These are phyloP conservation scores for Scaptomyza montana DNA, from an alignment of 1,140 invertebrate genomes.

Conservation along the genomic window DNA sequence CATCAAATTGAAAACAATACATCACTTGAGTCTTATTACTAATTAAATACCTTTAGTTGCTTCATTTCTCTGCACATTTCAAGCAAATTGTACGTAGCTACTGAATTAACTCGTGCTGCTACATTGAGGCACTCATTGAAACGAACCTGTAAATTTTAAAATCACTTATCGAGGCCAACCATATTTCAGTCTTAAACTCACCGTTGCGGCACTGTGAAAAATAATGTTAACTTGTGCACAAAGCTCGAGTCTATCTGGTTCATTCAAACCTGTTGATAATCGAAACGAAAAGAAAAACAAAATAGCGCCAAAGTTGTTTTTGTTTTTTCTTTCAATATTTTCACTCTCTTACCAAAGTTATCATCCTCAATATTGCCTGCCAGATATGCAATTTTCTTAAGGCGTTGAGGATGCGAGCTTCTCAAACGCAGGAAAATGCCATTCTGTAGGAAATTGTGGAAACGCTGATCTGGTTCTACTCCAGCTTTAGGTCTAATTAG, in stretches of 20 bases:
- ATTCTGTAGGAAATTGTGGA: slow-evolving; percentile 69
- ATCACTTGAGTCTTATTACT: background rate
- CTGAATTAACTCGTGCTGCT: slow-evolving; percentile 86
- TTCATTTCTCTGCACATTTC: slow-evolving; percentile 87
- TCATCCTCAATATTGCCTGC: slow-evolving; percentile 83
- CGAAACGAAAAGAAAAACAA: slow-evolving; percentile 14
- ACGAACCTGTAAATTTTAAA: slow-evolving; percentile 58
- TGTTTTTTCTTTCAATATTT: slow-evolving; percentile 20
- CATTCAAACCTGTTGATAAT: slow-evolving; percentile 86
- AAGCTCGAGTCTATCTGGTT: slow-evolving; percentile 85
- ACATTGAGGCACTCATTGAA: slow-evolving; percentile 92
- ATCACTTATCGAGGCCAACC: background rate
- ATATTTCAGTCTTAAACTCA: slow-evolving; percentile 80
- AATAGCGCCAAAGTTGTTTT: slow-evolving; percentile 6
- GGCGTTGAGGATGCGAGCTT: slow-evolving; percentile 67
- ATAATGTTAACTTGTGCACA: slow-evolving; percentile 88
- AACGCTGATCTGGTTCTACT: slow-evolving; percentile 59
- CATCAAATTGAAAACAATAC: too few relatives aligned
- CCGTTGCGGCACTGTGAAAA: slow-evolving; percentile 94
- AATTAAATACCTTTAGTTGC: slow-evolving; percentile 87
- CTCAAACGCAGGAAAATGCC: slow-evolving; percentile 74
- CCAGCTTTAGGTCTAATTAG: slow-evolving; percentile 87
- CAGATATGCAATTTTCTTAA: slow-evolving; percentile 82
- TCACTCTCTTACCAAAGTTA: slow-evolving; percentile 68
- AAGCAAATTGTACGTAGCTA: slow-evolving; percentile 86